Conservation (phyloP, 2,113 vertebrate species). For the Balaeniceps rex region DNA sequence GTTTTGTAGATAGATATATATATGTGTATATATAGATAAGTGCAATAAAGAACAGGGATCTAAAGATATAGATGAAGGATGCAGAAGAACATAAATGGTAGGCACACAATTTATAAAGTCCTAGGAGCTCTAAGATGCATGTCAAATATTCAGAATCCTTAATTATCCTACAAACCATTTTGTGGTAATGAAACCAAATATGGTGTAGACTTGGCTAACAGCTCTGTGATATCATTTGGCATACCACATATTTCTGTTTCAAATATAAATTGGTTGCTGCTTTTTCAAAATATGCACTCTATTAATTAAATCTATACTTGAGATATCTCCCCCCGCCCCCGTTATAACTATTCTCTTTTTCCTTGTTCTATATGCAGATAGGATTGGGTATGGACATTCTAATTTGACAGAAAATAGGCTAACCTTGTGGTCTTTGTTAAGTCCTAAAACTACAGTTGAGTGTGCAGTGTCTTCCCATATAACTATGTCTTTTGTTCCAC, state of each 20-base stretch:
- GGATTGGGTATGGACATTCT: background rate
- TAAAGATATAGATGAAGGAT: background rate
- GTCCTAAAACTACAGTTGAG: constrained; percentile 2
- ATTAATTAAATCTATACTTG: constrained; percentile 43
- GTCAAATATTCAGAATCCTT: background rate
- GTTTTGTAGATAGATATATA: background rate
- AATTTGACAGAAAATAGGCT: constrained; percentile 1
- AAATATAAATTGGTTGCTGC: constrained; percentile 17
- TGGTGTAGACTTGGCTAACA: constrained; percentile 21
- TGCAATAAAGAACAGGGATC: background rate
- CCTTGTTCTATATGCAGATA: background rate
- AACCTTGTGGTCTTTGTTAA: constrained; percentile 14
- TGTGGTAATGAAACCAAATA: constrained; percentile 44
- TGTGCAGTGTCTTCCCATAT: background rate
- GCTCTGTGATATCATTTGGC: constrained; percentile 22
- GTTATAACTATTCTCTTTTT: background rate
- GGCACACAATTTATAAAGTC: background rate
- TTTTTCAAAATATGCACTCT: constrained; percentile 22
- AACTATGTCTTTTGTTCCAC: constrained; percentile 28
- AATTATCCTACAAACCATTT: constrained; percentile 38
- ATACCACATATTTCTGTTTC: constrained; percentile 34
- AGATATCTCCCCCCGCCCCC: background rate
- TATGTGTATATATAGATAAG: background rate
- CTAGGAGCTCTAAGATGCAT: background rate
- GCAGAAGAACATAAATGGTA: background rate